Percentiles rank a stretch among this genome's conserved stretches.
Evolutionary conservation across 2,888 invertebrate genomes (phyloP).

Genomic region (Bibio marci): DNA sequence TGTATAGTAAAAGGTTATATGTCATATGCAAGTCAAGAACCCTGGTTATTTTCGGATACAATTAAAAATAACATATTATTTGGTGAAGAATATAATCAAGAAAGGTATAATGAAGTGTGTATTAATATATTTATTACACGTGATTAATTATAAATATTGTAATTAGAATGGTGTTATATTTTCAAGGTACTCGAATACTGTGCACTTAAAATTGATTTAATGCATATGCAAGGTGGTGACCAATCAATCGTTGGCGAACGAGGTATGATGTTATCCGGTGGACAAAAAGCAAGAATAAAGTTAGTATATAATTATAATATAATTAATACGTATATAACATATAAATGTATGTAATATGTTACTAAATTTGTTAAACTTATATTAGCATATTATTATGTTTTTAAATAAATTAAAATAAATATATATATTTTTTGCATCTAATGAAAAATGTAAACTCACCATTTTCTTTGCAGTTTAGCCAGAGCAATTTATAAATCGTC

Average conservation of each 20-base stretch:
- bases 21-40: slow-evolving; percentile 48
- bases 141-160: not conserved
- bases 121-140: too few relatives aligned
- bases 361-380: not conserved
- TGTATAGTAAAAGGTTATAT: slow-evolving; percentile 34
- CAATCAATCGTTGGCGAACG: slow-evolving; percentile 67
- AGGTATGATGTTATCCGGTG: slow-evolving; percentile 63
- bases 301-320: not conserved
- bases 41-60: slow-evolving; percentile 48
- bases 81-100: slow-evolving; percentile 39
- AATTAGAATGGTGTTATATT: too few relatives aligned
- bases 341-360: not conserved
- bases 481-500: slow-evolving; percentile 56
- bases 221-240: slow-evolving; percentile 50
- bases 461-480: slow-evolving; percentile 43
- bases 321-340: not conserved
- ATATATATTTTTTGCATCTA: too few relatives aligned
- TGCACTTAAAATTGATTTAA: slow-evolving; percentile 54
- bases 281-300: slow-evolving; percentile 51
- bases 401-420: too few relatives aligned
- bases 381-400: too few relatives aligned
- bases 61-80: slow-evolving; percentile 61
- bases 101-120: slow-evolving; percentile 43
- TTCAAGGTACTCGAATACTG: slow-evolving; percentile 40
- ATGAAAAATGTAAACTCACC: too few relatives aligned